A percentile compares a stretch with the other conserved stretches of the same genome.
Evolutionary conservation across 2,888 invertebrate genomes (phyloP).

Genomic region (Rhagonycha fulva): DNA sequence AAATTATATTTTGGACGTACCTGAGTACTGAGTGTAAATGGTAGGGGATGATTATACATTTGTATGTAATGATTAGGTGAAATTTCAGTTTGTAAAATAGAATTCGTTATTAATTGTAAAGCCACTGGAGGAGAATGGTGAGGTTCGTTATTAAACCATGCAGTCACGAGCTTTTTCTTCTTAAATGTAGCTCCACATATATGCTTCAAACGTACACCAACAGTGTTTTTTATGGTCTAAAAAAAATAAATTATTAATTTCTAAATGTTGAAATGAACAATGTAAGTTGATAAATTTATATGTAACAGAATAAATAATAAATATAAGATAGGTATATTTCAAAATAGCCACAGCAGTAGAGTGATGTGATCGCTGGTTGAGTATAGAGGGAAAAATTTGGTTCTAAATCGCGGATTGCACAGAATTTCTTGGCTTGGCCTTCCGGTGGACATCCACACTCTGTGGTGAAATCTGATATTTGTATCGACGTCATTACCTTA

Average conservation of each 20-base stretch:
- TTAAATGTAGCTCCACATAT: constrained; percentile 64
- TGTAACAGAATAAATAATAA: no score
- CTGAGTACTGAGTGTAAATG: constrained; percentile 62
- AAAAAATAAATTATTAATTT: constrained; percentile 41
- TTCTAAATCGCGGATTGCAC: no score
- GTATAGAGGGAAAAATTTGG: no score
- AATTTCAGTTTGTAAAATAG: constrained; percentile 53
- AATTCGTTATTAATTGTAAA: constrained; percentile 60
- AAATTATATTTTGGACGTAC: constrained; percentile 56
- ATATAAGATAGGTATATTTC: no score
- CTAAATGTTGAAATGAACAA: neutral
- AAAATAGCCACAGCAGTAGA: no score
- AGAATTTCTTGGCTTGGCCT: no score
- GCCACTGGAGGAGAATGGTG: constrained; percentile 64
- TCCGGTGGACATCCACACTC: no score
- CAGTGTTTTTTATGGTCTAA: constrained; percentile 51
- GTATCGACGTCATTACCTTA: no score
- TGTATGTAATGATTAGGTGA: constrained; percentile 42
- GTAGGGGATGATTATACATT: constrained; percentile 71
- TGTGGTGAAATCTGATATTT: no score
- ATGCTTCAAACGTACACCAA: constrained; percentile 49
- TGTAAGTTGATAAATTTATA: no score
- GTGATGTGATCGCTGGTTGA: no score
- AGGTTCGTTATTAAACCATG: constrained; percentile 81
- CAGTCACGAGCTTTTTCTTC: constrained; percentile 56